These are phyloP conservation scores for Emydocephalus ijimae DNA, from an alignment of 2,113 vertebrate genomes.

Conservation along the genomic window DNA sequence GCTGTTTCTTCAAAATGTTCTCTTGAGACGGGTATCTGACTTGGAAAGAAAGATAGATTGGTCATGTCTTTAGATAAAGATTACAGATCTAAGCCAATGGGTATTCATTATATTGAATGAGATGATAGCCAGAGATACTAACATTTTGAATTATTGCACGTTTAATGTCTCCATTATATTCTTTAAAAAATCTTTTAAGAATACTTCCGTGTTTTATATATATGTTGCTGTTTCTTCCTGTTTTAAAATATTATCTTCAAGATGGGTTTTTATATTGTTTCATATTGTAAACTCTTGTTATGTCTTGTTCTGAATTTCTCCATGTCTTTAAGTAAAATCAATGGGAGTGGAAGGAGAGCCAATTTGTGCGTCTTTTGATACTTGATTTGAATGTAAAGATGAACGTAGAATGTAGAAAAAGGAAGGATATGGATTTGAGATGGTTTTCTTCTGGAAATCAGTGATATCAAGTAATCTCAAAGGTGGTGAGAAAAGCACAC, in stretches of 20 bases:
- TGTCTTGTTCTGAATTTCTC: background rate
- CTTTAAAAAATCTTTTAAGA: background rate
- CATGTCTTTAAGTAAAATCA: background rate
- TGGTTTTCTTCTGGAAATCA: background rate
- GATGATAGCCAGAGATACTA: background rate
- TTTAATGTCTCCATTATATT: background rate
- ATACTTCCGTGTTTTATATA: background rate
- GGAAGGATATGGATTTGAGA: background rate
- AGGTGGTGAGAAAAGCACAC: background rate
- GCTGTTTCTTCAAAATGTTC: background rate
- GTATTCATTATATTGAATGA: background rate
- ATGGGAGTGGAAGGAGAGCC: background rate
- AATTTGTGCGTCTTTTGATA: background rate
- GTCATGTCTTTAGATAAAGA: background rate
- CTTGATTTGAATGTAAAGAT: background rate
- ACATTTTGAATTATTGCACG: background rate
- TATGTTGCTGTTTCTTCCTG: background rate
- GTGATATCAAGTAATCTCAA: background rate
- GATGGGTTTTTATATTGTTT: background rate
- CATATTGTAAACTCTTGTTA: background rate
- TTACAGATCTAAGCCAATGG: background rate
- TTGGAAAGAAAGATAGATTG: background rate
- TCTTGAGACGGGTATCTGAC: background rate
- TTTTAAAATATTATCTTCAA: background rate
- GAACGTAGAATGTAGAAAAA: background rate